phyloP scores from a whole-genome alignment of 2,888 invertebrate genomes.

The Ennomos fuscantarius region DNA sequence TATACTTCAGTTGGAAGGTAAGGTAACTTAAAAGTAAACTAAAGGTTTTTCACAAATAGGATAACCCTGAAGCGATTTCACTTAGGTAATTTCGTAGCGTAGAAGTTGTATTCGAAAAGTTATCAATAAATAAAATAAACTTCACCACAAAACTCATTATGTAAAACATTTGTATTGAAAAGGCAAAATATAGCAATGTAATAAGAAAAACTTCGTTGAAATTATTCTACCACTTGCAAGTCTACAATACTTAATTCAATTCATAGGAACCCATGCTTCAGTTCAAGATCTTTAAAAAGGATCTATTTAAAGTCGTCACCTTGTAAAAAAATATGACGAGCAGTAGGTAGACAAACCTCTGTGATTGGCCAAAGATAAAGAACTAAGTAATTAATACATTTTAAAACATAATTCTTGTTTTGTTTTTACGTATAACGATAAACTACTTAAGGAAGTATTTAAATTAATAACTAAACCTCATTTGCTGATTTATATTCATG shows the following conservation, averaged over 20 bases:
- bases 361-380: slow-evolving; percentile 6
- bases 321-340: slow-evolving; percentile 25
- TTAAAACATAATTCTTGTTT: slow-evolving; percentile 20
- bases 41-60: no score
- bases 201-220: slow-evolving; percentile 43
- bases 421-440: slow-evolving; percentile 29
- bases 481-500: slow-evolving; percentile 32
- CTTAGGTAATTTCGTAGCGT: no score
- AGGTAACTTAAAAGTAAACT: no score
- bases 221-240: slow-evolving; percentile 50
- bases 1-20: no score
- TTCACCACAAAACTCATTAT: no score
- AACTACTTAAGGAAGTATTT: slow-evolving; percentile 28
- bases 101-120: no score
- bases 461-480: slow-evolving; percentile 31
- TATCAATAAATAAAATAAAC: no score
- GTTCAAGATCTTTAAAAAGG: slow-evolving; percentile 70
- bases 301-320: slow-evolving; percentile 42
- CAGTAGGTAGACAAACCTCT: slow-evolving; percentile 9
- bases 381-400: slow-evolving; percentile 5
- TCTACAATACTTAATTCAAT: slow-evolving; percentile 60
- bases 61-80: no score
- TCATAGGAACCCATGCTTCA: slow-evolving; percentile 80
- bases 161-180: background rate
- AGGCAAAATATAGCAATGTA: slow-evolving; percentile 30